These are phyloP conservation scores for Characodon lateralis DNA, from an alignment of 2,797 vertebrate genomes.

Conservation along the genomic window DNA sequence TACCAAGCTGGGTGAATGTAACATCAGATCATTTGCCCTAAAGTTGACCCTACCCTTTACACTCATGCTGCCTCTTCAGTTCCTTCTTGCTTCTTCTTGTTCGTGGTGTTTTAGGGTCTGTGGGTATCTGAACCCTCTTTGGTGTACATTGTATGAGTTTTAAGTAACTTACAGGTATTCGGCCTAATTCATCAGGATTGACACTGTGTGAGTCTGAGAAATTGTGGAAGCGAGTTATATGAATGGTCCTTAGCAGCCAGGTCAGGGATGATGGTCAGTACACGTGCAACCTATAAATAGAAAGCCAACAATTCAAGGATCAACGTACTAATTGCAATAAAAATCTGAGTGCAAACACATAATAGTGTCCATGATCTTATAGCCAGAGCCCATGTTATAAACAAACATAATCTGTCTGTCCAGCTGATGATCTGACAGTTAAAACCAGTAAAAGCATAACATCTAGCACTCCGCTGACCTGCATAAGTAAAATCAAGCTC, in stretches of 20 bases:
- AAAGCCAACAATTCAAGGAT: constrained; percentile 19
- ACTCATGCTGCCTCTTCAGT: constrained; percentile 19
- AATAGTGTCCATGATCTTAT: background rate
- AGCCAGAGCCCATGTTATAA: background rate
- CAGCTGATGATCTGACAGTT: no score
- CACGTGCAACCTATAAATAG: constrained; percentile 5
- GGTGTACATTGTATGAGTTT: constrained; percentile 24
- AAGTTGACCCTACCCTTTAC: background rate
- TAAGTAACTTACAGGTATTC: constrained; percentile 11
- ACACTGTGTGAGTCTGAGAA: background rate
- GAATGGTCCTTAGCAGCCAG: constrained; percentile 4
- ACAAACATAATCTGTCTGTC: no score
- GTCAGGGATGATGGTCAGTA: constrained; percentile 12
- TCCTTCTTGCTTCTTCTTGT: constrained; percentile 3
- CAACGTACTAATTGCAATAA: background rate
- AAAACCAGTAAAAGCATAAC: no score
- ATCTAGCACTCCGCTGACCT: no score
- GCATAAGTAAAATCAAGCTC: no score
- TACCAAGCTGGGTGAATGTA: background rate
- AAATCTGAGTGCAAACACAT: background rate
- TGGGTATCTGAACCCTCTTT: constrained; percentile 2
- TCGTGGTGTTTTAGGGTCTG: background rate
- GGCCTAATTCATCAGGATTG: constrained; percentile 14
- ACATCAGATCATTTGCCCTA: background rate
- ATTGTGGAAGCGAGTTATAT: background rate